Conservation (phyloP, 2,113 vertebrate genomes). For the Lates calcarifer region DNA sequence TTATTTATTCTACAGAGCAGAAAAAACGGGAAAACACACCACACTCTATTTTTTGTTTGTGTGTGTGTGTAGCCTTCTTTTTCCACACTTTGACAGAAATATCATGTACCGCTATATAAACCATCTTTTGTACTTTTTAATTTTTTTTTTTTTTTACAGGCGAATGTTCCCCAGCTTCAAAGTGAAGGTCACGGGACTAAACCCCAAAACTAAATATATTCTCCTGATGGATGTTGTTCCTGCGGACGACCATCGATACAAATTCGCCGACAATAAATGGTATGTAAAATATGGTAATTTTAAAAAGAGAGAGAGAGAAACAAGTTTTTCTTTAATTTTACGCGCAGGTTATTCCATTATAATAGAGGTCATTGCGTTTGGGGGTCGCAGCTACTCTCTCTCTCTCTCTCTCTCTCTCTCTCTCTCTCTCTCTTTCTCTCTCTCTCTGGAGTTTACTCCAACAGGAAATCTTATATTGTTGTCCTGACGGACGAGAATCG, state of each 20-base stretch:
- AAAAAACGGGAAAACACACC: slow-evolving; percentile 18
- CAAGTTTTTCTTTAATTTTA: background rate
- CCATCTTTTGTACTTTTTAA: slow-evolving; percentile 29
- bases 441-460: slow-evolving; percentile 9
- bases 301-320: background rate
- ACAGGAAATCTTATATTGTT: slow-evolving; percentile 22
- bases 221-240: slow-evolving; percentile 98
- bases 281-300: slow-evolving; percentile 76
- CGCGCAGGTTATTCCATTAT: background rate
- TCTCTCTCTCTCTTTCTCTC: too few species aligned
- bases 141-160: too few species aligned
- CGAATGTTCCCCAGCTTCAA: slow-evolving; percentile 99
- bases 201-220: slow-evolving; percentile 99
- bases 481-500: slow-evolving; percentile 47
- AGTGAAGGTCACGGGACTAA: slow-evolving; percentile 97
- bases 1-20: background rate
- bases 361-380: background rate
- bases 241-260: slow-evolving; percentile 98
- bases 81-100: slow-evolving; percentile 6
- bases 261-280: slow-evolving; percentile 99
- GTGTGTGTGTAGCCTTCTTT: background rate
- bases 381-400: background rate
- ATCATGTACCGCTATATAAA: background rate
- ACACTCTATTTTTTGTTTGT: slow-evolving; percentile 7
- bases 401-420: too few species aligned